Conservation (phyloP, 2,797 vertebrate genomes). For the Siniperca scherzeri region DNA sequence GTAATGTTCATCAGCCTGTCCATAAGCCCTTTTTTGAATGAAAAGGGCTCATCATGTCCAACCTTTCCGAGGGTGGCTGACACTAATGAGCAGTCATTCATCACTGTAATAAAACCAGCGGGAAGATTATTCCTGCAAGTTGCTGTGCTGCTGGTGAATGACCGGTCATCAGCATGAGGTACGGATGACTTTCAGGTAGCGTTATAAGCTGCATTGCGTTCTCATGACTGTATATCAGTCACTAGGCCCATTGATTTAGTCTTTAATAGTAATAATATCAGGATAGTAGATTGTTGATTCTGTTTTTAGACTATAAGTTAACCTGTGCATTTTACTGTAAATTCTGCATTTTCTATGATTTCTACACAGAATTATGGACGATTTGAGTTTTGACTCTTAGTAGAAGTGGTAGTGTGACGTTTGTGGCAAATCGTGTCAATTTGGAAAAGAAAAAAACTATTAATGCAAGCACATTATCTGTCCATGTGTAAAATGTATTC, state of each 20-base stretch:
- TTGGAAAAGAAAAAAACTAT: background rate
- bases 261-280: conserved; percentile 11
- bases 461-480: too few species aligned
- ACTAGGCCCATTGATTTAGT: background rate
- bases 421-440: background rate
- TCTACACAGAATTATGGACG: too few species aligned
- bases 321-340: conserved; percentile 9
- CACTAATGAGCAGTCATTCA: conserved; percentile 69
- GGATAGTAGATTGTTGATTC: background rate
- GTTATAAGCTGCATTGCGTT: conserved; percentile 9
- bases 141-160: conserved; percentile 44
- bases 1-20: conserved; percentile 33
- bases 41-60: conserved; percentile 43
- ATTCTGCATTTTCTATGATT: background rate
- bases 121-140: conserved; percentile 57
- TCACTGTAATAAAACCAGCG: conserved; percentile 69
- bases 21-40: conserved; percentile 27
- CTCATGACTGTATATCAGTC: conserved; percentile 31
- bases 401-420: background rate
- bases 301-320: conserved; percentile 17
- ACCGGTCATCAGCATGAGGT: conserved; percentile 52
- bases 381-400: background rate
- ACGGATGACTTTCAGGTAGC: conserved; percentile 43
- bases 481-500: background rate
- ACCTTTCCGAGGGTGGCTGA: conserved; percentile 45